Evolutionary conservation across 92 coral and sea anemone species (phyloP), one percentile per base, ranked within the genome.

Genomic region (Palythoa grandis): DNA sequence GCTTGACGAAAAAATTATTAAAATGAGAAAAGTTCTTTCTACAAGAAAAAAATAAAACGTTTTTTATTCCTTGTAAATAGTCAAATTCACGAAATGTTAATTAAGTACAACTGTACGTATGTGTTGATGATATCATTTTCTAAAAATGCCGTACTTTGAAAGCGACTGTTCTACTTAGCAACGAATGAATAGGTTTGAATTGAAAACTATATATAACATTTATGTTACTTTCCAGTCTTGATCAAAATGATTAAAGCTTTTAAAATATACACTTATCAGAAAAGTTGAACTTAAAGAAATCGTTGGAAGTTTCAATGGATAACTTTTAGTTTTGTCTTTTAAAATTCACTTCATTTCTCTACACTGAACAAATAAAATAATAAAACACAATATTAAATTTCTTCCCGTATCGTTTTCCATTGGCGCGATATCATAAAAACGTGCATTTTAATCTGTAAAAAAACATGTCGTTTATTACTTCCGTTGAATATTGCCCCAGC

Each of bases 101-200:
- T 15, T 19, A 7, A 69, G 47, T 37, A 12, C 72, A 65, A 17
- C 23, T 22, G 85, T 63, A 22, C n/a, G 20, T 16, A 16, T 76
- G 35, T n/a, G 11, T 43, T 10, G 82, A 66, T 80, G 74, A 80
- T 68, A 65, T 80, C 85, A 80, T 48, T 56, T 11, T 67, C 66
- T 19, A 80, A 58, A 67, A 80, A 48, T 70, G 85, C 60, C 75
- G 74, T 80, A 65, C 66, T 80, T 80, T 66, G 3, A 50, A 63
- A 14, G 43, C 74, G 37, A 47, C 12, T 65, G 17, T 63, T 56
- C 85, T 65, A 24, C 85, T 80, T 65, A 53, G 85, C 85, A 80
- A 80, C 85, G 20, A 50, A 39, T 54, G 7, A 35, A 35, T 58
- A 3, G 14, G 15, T 25, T 43, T 48, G 50, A 43, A 1, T 43